Evolutionary conservation across 2,888 invertebrate species (phyloP).

Genomic region (Aporophyla nigra): DNA sequence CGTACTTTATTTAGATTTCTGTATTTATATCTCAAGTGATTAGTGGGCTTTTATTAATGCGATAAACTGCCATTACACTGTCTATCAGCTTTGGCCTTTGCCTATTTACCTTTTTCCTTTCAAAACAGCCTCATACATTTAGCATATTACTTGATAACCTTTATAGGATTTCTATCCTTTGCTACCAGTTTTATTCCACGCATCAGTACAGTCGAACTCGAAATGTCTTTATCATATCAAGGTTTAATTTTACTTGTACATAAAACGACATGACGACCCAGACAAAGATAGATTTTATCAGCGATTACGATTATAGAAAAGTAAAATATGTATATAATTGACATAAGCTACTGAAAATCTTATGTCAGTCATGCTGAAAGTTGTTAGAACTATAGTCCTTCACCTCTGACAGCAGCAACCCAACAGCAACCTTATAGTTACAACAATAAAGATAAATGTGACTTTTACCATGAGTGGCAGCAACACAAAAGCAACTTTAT

Average conservation of each 20-base stretch:
- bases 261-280: neutral
- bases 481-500: too few species aligned
- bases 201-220: too few species aligned
- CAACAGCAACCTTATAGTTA: too few species aligned
- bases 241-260: neutral
- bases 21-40: neutral
- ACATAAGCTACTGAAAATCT: neutral
- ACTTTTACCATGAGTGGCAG: too few species aligned
- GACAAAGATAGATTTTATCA: neutral
- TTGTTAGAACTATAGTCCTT: neutral
- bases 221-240: neutral
- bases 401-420: too few species aligned
- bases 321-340: too few species aligned
- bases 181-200: neutral
- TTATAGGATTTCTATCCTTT: constrained; percentile 1
- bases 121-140: constrained; percentile 17
- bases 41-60: neutral
- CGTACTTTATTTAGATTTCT: neutral
- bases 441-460: too few species aligned
- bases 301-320: neutral
- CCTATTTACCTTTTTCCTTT: constrained; percentile 28
- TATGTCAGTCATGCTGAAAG: neutral
- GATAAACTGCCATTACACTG: constrained; percentile 18
- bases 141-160: constrained; percentile 37
- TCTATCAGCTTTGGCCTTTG: constrained; percentile 27